Evolutionary conservation across 2,797 vertebrate genomes (phyloP).

Genomic region (Uromys caudimaculatus): DNA sequence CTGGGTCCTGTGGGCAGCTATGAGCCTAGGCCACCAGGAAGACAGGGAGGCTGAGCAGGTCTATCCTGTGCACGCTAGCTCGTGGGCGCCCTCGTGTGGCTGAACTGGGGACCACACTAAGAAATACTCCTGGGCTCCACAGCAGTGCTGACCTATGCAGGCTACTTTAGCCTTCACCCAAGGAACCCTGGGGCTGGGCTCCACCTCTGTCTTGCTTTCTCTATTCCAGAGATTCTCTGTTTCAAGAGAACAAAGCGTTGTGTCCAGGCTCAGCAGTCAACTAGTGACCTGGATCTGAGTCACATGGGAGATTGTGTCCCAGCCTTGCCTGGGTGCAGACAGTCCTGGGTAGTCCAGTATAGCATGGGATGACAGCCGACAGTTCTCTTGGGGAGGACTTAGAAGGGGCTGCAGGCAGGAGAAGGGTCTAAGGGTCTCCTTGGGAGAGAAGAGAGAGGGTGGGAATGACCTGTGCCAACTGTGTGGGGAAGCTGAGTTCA

Average conservation of each 20-base stretch:
- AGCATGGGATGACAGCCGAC: accelerated
- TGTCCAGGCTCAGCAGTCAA: background rate
- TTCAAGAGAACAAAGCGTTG: background rate
- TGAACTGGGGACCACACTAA: background rate
- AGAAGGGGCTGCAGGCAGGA: background rate
- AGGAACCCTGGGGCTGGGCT: background rate
- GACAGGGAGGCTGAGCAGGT: accelerated
- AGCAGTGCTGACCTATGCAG: background rate
- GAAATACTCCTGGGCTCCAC: background rate
- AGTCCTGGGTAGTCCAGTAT: background rate
- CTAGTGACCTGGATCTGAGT: background rate
- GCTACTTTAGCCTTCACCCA: background rate
- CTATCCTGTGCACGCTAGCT: background rate
- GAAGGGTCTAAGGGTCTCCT: background rate
- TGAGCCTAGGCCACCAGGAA: background rate
- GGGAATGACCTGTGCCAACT: background rate
- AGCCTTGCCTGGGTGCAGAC: background rate
- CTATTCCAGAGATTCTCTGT: background rate
- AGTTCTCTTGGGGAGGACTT: background rate
- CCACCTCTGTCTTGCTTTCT: too few relatives aligned
- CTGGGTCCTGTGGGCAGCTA: background rate
- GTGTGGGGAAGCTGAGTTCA: background rate
- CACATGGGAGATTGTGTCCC: background rate
- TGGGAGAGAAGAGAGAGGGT: background rate
- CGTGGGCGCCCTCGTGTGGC: conserved; percentile 34